A percentile compares a stretch with the other conserved stretches of the same genome.
These are phyloP conservation scores for Volucella bombylans DNA, from an alignment of 2,888 invertebrate species.

Conservation along the genomic window DNA sequence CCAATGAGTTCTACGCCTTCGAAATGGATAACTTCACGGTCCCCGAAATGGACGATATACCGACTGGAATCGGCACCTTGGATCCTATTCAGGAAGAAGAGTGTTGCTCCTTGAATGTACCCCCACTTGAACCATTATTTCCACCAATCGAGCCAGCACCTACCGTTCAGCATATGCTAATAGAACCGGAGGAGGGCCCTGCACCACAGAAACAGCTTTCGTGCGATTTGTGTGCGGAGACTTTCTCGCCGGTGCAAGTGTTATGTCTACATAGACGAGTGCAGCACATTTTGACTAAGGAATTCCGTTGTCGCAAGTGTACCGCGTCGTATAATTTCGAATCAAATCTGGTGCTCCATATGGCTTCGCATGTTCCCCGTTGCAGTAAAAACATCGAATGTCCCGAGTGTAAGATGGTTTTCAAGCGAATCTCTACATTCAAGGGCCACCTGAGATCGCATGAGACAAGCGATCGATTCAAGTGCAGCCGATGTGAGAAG, in stretches of 20 bases:
- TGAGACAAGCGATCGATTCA: constrained; percentile 54
- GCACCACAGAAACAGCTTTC: constrained; percentile 18
- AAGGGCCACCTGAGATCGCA: constrained; percentile 71
- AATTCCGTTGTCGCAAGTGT: constrained; percentile 70
- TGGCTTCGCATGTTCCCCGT: constrained; percentile 65
- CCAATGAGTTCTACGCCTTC: constrained; percentile 50
- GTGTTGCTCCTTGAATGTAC: constrained; percentile 29
- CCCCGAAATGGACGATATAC: constrained; percentile 52
- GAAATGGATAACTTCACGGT: constrained; percentile 60
- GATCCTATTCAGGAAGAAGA: constrained; percentile 54
- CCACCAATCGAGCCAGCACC: constrained; percentile 27
- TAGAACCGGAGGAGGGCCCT: neutral
- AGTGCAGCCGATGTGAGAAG: constrained; percentile 62
- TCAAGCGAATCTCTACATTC: constrained; percentile 68
- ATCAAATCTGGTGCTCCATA: constrained; percentile 61
- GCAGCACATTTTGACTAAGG: constrained; percentile 63
- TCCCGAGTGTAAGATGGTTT: constrained; percentile 64
- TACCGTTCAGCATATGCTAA: neutral
- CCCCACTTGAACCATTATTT: constrained; percentile 45
- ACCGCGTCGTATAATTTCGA: constrained; percentile 68
- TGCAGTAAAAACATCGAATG: constrained; percentile 57
- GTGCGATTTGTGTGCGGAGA: constrained; percentile 55
- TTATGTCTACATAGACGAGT: constrained; percentile 61
- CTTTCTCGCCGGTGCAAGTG: constrained; percentile 41
- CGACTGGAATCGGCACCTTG: constrained; percentile 31